Evolutionary conservation across 2,888 invertebrate species (phyloP).

Genomic region (Acheta domesticus): DNA sequence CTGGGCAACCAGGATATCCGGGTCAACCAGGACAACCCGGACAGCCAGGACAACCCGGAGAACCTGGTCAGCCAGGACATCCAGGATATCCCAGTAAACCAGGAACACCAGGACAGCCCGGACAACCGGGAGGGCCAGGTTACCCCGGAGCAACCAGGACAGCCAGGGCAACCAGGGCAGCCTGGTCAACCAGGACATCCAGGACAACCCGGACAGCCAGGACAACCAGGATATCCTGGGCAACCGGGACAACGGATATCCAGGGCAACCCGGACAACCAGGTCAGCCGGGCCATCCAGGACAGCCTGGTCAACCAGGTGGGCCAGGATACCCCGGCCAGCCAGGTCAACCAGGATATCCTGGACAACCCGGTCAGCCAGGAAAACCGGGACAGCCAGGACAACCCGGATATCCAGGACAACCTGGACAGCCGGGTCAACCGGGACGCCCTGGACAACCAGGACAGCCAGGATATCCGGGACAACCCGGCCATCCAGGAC

Average conservation of each 20-base stretch:
- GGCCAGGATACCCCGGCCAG: slow-evolving; percentile 41
- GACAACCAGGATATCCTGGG: slow-evolving; percentile 43
- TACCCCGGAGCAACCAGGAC: slow-evolving; percentile 43
- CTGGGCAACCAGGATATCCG: slow-evolving; percentile 39
- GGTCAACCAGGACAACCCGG: not conserved
- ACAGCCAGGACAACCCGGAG: slow-evolving; percentile 40
- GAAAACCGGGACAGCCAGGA: slow-evolving; percentile 35
- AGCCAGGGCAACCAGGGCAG: no score
- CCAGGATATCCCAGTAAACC: slow-evolving; percentile 18
- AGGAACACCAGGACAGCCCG: slow-evolving; percentile 35
- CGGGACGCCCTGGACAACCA: no score
- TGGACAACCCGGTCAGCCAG: slow-evolving; percentile 22
- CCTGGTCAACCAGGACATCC: no score
- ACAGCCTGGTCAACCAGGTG: slow-evolving; percentile 46
- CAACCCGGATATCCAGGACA: slow-evolving; percentile 38
- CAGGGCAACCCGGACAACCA: slow-evolving; percentile 40
- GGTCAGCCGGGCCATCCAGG: slow-evolving; percentile 41
- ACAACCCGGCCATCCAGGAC: no score
- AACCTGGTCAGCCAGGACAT: slow-evolving; percentile 40
- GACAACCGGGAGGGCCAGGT: slow-evolving; percentile 37
- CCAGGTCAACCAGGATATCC: slow-evolving; percentile 39
- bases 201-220: slow-evolving; percentile 35
- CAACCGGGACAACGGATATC: slow-evolving; percentile 26
- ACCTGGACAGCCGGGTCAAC: slow-evolving; percentile 38
- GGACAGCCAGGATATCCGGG: no score